These are phyloP conservation scores for Exephanes ischioxanthus DNA, from an alignment of 2,888 invertebrate species.

Conservation along the genomic window DNA sequence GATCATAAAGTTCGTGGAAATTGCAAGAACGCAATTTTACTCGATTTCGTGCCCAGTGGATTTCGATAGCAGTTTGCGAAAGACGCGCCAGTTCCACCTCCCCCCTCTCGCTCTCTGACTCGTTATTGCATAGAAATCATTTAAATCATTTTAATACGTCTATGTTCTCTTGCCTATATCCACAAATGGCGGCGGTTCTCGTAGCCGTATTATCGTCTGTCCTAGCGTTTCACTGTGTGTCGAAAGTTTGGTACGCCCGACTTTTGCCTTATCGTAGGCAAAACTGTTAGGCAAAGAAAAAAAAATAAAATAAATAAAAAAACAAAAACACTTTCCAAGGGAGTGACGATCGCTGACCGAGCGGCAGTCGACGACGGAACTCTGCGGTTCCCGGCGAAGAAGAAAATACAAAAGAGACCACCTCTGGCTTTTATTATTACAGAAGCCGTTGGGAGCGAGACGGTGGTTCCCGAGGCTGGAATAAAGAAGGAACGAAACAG, in stretches of 20 bases:
- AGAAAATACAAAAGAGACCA: slow-evolving; percentile 12
- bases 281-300: background rate
- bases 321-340: background rate
- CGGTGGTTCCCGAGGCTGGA: background rate
- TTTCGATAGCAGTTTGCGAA: slow-evolving; percentile 9
- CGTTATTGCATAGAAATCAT: slow-evolving; percentile 32
- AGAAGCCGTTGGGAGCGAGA: slow-evolving; percentile 17
- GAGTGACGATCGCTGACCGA: background rate
- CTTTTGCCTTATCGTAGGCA: background rate
- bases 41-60: slow-evolving; percentile 8
- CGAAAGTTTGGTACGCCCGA: slow-evolving; percentile 29
- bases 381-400: slow-evolving; percentile 14
- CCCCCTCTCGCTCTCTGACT: background rate
- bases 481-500: background rate
- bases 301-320: background rate
- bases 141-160: slow-evolving; percentile 36
- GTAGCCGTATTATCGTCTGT: background rate
- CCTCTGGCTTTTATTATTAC: slow-evolving; percentile 55
- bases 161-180: background rate
- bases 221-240: background rate
- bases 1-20: slow-evolving; percentile 38
- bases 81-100: background rate
- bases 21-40: slow-evolving; percentile 36
- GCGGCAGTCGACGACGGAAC: slow-evolving; percentile 13
- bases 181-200: background rate